phyloP scores from a whole-genome alignment of 2,797 vertebrate genomes.

The Acridotheres tristis region DNA sequence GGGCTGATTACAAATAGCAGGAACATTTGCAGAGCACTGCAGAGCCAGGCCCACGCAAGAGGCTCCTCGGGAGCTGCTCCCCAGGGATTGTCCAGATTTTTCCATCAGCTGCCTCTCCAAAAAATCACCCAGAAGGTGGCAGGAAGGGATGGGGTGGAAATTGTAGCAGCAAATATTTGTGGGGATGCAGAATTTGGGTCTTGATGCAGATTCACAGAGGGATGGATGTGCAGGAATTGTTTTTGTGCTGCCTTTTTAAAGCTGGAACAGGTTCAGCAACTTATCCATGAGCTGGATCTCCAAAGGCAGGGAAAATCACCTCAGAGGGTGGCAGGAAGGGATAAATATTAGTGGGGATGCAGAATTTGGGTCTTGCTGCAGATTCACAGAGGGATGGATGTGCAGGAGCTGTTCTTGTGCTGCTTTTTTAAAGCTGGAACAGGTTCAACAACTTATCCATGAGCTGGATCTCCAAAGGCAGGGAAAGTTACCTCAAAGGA shows the following conservation, averaged over 20 bases:
- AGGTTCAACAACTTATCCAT: too few species aligned
- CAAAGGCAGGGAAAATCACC: too few species aligned
- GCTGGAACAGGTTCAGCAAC: not conserved
- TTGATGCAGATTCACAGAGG: not conserved
- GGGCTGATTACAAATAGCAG: slow-evolving; percentile 65
- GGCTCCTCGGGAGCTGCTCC: not conserved
- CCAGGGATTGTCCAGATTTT: accelerated
- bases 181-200: not conserved
- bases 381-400: too few species aligned
- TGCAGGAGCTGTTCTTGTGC: too few species aligned
- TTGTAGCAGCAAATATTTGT: not conserved
- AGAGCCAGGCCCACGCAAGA: not conserved
- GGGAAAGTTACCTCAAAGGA: too few species aligned
- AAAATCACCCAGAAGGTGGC: not conserved
- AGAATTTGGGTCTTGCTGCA: too few species aligned
- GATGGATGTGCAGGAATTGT: not conserved
- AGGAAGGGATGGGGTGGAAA: not conserved
- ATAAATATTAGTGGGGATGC: too few species aligned
- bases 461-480: too few species aligned
- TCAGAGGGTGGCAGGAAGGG: too few species aligned
- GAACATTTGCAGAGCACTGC: slow-evolving; percentile 58
- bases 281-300: not conserved
- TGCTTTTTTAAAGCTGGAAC: too few species aligned
- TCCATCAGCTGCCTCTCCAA: not conserved
- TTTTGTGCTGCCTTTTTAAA: not conserved